Base-by-base conservation (phyloP, 2,113 vertebrate species). In the Pseudolaguvia tuberculata region DNA sequence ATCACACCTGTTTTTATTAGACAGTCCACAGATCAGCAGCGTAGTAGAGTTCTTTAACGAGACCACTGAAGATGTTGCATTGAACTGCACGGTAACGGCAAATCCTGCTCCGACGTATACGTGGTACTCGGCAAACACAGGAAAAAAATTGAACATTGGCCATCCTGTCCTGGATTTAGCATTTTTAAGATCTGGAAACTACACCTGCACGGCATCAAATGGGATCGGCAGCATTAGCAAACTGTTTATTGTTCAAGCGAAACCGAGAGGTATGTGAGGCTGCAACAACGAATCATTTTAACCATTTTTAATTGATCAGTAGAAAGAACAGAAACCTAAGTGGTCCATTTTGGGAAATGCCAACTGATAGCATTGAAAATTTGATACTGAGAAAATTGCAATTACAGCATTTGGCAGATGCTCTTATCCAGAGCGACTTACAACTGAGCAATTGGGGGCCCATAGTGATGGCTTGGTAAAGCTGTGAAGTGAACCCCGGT, bases 81-180 rank as follows among this genome's bases (percentile, higher is more conserved):
- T 92, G 39, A 58, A 86, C 70, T 90, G 90, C 83, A 82, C n/a
- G 3, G 82, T 87, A 1, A 39, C 0, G 3, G 89, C 85, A 80
- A 89, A 88, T 29, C 89, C 90, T 2, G 0, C 4, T 2, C 86
- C 88, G 2, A 0, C 0, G 0, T 91, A 89, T 74, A 56, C 1
- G 0, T 91, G 89, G 89, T 0, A 20, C 0, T 58, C 68, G 6
- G 39, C 81, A 21, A 2, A 68, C 0, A 0, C 23, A 1, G 15
- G 35, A 56, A 11, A 53, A 39, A 56, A 61, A 23, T 61, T 72
- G 4, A 25, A 10, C 11, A 4, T 1, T 0, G 39, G 1, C 12
- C 13, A 61, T 18, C 8, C 81, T 0, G 23, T 78, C 68, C 9
- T 88, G 5, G 5, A 1, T 20, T 56, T 18, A 1, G 25, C 59